Conservation (phyloP, 92 coral and sea anemone genomes). For the Virgularia gustaviana region DNA sequence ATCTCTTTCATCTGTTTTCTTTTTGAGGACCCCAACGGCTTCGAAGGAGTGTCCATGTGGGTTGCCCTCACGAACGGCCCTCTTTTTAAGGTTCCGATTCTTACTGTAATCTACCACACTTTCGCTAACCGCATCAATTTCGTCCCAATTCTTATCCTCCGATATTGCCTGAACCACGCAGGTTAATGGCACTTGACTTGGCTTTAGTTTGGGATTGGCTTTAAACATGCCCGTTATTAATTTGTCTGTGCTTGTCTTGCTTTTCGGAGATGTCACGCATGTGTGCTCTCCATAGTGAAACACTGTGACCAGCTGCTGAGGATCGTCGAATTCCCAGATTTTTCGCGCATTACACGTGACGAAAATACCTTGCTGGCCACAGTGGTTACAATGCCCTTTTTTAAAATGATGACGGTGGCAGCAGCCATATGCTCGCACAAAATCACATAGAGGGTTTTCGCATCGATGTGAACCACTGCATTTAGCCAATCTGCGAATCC, state of each 20-base stretch:
- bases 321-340: constrained; percentile 23
- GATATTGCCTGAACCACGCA: constrained; percentile 20
- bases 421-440: constrained; percentile 2
- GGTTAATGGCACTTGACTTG: constrained; percentile 15
- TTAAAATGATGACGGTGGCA: constrained; percentile 30
- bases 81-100: constrained; percentile 35
- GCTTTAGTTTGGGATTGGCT: constrained; percentile 21
- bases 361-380: not conserved
- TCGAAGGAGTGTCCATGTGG: constrained; percentile 52
- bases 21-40: constrained; percentile 31
- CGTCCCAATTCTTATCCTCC: constrained; percentile 41
- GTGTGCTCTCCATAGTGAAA: constrained; percentile 32
- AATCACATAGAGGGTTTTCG: constrained; percentile 27
- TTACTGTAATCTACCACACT: constrained; percentile 14
- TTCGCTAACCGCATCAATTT: constrained; percentile 34
- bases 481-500: constrained; percentile 37
- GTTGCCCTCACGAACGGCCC: constrained; percentile 10
- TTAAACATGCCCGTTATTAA: constrained; percentile 1
- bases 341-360: constrained; percentile 18
- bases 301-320: constrained; percentile 6
- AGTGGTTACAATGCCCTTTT: not conserved
- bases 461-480: constrained; percentile 34
- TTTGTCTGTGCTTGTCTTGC: constrained; percentile 7
- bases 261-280: not conserved
- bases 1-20: constrained; percentile 35